Percentiles rank a stretch among this genome's conserved stretches.
These are phyloP conservation scores for Lipotes vexillifer DNA, from an alignment of 2,113 vertebrate genomes.

Conservation along the genomic window DNA sequence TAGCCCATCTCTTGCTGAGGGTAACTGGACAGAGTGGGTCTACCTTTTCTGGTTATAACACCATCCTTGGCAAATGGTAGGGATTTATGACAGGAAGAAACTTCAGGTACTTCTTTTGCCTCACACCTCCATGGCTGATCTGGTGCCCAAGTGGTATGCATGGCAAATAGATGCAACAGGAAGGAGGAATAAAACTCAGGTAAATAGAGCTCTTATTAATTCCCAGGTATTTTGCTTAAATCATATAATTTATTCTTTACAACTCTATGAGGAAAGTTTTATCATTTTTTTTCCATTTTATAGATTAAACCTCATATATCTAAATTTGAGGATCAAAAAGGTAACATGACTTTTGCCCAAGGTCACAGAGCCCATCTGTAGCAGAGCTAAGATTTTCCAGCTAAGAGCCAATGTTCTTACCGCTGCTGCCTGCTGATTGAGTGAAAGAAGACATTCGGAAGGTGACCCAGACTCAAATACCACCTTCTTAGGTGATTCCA, in stretches of 20 bases:
- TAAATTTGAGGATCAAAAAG: background rate
- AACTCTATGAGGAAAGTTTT: background rate
- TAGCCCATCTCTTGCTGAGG: background rate
- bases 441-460: background rate
- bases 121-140: background rate
- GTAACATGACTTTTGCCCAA: background rate
- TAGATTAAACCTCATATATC: background rate
- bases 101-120: background rate
- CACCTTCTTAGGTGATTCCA: background rate
- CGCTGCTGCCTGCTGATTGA: background rate
- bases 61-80: background rate
- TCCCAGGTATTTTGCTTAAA: background rate
- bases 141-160: background rate
- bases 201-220: background rate
- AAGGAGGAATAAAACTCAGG: background rate
- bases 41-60: background rate
- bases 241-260: background rate
- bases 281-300: background rate
- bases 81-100: background rate
- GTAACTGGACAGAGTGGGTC: background rate
- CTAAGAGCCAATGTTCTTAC: background rate
- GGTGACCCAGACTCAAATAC: background rate
- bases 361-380: background rate
- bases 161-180: background rate
- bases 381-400: background rate